Evolutionary conservation across 92 coral and sea anemone genomes (phyloP), one percentile per base, ranked within the genome.

Genomic region (Porites lobata): DNA sequence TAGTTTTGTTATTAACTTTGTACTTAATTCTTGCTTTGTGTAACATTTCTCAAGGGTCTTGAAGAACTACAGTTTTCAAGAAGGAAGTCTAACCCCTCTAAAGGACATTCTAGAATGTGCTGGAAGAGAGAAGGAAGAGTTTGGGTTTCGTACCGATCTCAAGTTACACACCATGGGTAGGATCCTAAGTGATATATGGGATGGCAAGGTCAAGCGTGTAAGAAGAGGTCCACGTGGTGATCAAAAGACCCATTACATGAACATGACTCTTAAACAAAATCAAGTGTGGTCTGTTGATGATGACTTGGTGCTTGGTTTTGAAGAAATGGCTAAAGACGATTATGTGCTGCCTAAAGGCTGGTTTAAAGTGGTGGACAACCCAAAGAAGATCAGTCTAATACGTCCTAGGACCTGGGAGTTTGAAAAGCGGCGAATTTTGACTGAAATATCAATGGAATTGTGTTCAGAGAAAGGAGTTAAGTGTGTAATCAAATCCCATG

Each of bases 281-380:
- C 68, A 17, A 32, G 81, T 17, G 18, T 54, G 14, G 69, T 9
- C 56, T 24, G 32, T 24, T 15, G 69, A 77, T 18, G 14, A 9
- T 29, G 67, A 77, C 8, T 29, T 77, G 24, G 26, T 10, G 3
- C 15, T 21, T 1, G 66, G 58, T 38, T 76, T 76, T 53, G 20
- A 56, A 10, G 65, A 76, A 10, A 53, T 76, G 13, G 66, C 65
- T 51, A 26, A 56, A 76, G 50, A 76, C 26, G 19, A 76, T 76
- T 53, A 57, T 6, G 12, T 22, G 6, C 21, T 76, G 24, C 81
- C 81, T 9, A 77, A 29, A 18, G 53, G 81, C 51, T 77, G 81
- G 81, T 77, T 57, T 29, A 77, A 22, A 63, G 29, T 76, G 14
- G 80, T 76, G n/a, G 80, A 76, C 66, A 76, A 51, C 18, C 80